phyloP scores from a whole-genome alignment of 2,113 vertebrate genomes.

The Chaenogobius annularis region DNA sequence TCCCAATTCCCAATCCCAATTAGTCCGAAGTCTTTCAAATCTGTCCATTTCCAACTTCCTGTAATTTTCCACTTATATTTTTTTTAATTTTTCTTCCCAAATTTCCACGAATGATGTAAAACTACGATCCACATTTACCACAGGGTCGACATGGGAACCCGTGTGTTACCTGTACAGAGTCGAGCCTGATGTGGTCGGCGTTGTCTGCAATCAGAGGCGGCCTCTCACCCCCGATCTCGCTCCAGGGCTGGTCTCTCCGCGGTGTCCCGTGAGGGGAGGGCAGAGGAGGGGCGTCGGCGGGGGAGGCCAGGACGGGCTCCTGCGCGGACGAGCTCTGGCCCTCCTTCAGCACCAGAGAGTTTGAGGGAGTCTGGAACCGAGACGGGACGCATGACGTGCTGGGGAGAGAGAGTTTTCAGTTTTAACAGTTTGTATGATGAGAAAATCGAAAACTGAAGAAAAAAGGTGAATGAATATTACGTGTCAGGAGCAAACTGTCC shows the following conservation, averaged over 20 bases:
- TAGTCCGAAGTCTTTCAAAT: no score
- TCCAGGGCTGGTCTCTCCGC: constrained; percentile 50
- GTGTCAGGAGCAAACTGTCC: constrained; percentile 85
- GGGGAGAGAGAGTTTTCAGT: not conserved
- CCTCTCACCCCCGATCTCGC: constrained; percentile 59
- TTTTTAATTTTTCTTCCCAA: no score
- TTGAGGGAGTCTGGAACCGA: constrained; percentile 87
- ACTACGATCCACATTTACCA: no score
- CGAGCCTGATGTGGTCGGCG: constrained; percentile 82
- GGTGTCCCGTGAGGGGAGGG: not conserved
- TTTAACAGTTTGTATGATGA: not conserved
- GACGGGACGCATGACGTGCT: constrained; percentile 82
- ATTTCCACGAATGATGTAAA: no score
- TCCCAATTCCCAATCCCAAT: no score
- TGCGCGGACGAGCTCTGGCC: constrained; percentile 78
- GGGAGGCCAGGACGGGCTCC: constrained; percentile 69
- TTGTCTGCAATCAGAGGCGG: constrained; percentile 79
- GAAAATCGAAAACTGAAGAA: not conserved
- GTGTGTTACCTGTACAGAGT: constrained; percentile 79
- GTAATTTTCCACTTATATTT: no score
- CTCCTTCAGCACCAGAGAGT: constrained; percentile 84
- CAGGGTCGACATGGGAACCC: no score
- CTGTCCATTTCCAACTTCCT: no score
- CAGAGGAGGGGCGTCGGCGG: constrained; percentile 66
- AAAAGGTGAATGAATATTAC: constrained; percentile 57